Conservation (phyloP, 2,113 vertebrate species). For the Megaceryle maxima region DNA sequence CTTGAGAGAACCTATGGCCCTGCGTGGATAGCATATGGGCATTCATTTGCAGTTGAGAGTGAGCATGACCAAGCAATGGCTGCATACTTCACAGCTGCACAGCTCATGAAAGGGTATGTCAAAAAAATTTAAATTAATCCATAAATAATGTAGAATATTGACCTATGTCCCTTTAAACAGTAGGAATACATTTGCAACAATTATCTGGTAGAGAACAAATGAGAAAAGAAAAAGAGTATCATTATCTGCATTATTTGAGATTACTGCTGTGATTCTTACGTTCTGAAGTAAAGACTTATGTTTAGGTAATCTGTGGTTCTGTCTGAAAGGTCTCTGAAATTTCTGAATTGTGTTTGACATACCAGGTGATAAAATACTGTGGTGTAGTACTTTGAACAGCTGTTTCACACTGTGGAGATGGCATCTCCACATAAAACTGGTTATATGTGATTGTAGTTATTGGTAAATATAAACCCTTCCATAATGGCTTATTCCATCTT, state of each 20-base stretch:
- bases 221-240: accelerated
- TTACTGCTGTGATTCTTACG: not conserved
- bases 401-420: not conserved
- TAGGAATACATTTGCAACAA: not conserved
- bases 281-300: not conserved
- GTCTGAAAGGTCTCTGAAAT: not conserved
- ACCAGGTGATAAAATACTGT: not conserved
- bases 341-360: not conserved
- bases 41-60: constrained; percentile 97
- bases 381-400: not conserved
- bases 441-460: not conserved
- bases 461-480: not conserved
- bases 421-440: not conserved
- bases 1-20: constrained; percentile 95
- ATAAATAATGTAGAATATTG: not conserved
- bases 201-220: not conserved
- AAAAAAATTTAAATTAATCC: not conserved
- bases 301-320: not conserved
- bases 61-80: constrained; percentile 99
- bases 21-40: constrained; percentile 98
- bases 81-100: constrained; percentile 96
- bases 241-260: not conserved
- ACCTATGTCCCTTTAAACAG: not conserved
- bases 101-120: constrained; percentile 97
- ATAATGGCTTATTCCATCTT: not conserved